Conservation (phyloP, 2,888 invertebrate genomes). For the Drosophila tripunctata region DNA sequence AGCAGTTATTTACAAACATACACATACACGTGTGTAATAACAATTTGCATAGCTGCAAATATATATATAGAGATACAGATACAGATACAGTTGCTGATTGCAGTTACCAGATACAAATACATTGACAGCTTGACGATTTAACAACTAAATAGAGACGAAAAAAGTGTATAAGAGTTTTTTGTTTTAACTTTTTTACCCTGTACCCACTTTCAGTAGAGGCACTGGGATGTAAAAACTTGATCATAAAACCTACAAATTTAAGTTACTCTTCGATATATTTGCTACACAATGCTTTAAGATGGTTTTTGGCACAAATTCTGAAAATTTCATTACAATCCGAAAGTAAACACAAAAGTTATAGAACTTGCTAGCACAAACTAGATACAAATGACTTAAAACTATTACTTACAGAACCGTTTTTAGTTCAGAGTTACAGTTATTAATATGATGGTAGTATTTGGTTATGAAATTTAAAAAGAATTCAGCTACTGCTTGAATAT, state of each 20-base stretch:
- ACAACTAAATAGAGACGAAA: slow-evolving; percentile 26
- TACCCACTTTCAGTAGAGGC: neutral
- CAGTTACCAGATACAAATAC: neutral
- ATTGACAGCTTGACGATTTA: slow-evolving; percentile 11
- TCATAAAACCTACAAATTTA: too few species aligned
- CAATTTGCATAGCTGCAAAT: slow-evolving; percentile 3
- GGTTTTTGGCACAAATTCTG: neutral
- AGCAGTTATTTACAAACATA: slow-evolving; percentile 6
- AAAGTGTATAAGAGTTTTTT: slow-evolving; percentile 1
- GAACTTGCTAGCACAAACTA: too few species aligned
- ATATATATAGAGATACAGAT: neutral
- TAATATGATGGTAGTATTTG: too few species aligned
- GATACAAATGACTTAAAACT: too few species aligned
- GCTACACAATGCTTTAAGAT: neutral
- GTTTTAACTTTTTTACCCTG: slow-evolving; percentile 1
- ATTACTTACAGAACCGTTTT: too few species aligned
- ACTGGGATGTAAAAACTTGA: too few species aligned
- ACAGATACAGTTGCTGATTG: neutral
- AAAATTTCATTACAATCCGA: neutral
- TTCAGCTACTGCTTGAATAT: too few species aligned
- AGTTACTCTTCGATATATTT: too few species aligned
- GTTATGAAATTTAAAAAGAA: too few species aligned
- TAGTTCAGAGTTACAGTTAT: too few species aligned
- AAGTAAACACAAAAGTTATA: neutral
- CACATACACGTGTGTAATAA: neutral